phyloP scores from a whole-genome alignment of 2,888 invertebrate species.

The Caenorhabditis uteleia region DNA sequence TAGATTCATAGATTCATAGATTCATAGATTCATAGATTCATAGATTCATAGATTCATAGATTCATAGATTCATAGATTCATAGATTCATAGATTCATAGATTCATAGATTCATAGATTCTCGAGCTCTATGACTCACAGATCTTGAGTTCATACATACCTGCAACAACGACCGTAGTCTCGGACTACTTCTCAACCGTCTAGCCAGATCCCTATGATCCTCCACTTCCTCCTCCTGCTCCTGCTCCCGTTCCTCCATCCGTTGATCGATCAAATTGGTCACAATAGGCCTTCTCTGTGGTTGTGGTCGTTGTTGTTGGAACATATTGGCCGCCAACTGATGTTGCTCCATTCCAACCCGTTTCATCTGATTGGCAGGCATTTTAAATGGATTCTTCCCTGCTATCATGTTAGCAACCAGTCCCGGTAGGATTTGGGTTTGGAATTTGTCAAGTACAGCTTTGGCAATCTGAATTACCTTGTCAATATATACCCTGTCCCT shows the following conservation, averaged over 20 bases:
- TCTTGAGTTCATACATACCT: conserved; percentile 13
- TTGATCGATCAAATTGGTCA: neutral
- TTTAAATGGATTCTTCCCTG: conserved; percentile 57
- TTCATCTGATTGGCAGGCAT: conserved; percentile 12
- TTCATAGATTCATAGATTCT: neutral
- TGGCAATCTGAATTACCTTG: conserved; percentile 61
- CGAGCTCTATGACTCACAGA: neutral
- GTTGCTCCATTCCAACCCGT: neutral
- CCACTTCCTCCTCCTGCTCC: conserved; percentile 1
- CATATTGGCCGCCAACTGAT: neutral
- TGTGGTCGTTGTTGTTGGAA: no score
- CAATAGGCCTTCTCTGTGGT: neutral
- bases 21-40: neutral
- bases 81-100: no score
- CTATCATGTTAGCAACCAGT: conserved; percentile 62
- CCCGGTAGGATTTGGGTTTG: conserved; percentile 65
- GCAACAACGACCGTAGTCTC: conserved; percentile 26
- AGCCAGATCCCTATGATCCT: conserved; percentile 16
- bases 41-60: no score
- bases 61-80: no score
- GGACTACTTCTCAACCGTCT: conserved; percentile 39
- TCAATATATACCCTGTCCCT: conserved; percentile 57
- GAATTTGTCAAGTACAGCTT: conserved; percentile 64
- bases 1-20: neutral
- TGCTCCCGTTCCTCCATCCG: conserved; percentile 1